phyloP scores from a whole-genome alignment of 2,888 invertebrate species.

The Drosophila monieri region DNA sequence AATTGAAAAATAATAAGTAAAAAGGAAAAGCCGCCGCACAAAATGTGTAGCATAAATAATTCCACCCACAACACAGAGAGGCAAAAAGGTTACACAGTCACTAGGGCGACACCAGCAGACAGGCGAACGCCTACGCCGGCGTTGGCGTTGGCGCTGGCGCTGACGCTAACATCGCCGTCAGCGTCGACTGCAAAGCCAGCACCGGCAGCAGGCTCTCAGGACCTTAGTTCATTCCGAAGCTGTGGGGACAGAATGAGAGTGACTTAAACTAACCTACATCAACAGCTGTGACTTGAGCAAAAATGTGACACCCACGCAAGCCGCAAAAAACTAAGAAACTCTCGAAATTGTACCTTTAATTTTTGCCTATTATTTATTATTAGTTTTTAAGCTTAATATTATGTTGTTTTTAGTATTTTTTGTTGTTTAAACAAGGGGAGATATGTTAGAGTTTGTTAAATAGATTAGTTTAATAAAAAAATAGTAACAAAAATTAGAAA shows the following conservation, averaged over 20 bases:
- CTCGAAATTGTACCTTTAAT: constrained; percentile 18
- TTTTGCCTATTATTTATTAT: constrained; percentile 10
- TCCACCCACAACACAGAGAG: constrained; percentile 70
- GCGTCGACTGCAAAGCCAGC: neutral
- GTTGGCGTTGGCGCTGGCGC: constrained; percentile 7
- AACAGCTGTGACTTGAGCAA: constrained; percentile 69
- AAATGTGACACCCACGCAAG: constrained; percentile 54
- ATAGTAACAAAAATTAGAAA: neutral
- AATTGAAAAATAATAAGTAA: constrained; percentile 70
- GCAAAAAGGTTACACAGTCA: constrained; percentile 79
- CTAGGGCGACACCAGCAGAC: constrained; percentile 67
- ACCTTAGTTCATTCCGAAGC: neutral
- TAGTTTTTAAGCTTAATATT: neutral
- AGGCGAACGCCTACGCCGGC: constrained; percentile 28
- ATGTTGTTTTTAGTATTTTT: neutral
- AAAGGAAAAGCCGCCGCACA: constrained; percentile 46
- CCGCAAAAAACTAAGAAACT: constrained; percentile 21
- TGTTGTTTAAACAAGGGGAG: neutral
- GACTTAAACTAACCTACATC: constrained; percentile 82
- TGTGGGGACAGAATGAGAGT: neutral
- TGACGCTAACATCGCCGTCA: constrained; percentile 14
- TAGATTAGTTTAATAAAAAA: neutral
- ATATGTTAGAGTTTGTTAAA: no score
- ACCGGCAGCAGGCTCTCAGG: constrained; percentile 8
- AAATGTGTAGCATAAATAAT: constrained; percentile 79